Percentiles rank a stretch among this genome's conserved stretches.
These are phyloP conservation scores for Epinotia brunnichana DNA, from an alignment of 2,888 invertebrate genomes.

Conservation along the genomic window DNA sequence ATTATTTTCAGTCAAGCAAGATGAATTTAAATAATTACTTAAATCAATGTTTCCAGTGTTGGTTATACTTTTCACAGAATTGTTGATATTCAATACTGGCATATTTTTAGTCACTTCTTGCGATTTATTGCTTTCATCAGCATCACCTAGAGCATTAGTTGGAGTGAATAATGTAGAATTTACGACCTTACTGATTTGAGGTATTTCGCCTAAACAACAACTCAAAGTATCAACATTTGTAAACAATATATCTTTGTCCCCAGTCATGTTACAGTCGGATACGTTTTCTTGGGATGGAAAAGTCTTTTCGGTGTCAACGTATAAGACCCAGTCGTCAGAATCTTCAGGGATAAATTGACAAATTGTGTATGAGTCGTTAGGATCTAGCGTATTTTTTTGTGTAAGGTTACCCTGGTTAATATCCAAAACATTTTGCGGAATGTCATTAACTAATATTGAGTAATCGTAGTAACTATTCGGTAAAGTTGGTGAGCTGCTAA, in stretches of 20 bases:
- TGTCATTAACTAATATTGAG: neutral
- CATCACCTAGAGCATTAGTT: neutral
- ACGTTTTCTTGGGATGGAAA: neutral
- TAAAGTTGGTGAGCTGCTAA: neutral
- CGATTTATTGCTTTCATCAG: neutral
- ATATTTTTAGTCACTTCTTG: neutral
- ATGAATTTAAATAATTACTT: neutral
- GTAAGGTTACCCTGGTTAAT: neutral
- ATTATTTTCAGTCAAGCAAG: neutral
- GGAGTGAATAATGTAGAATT: neutral
- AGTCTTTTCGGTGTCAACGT: slow-evolving; percentile 14
- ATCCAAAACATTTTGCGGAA: neutral
- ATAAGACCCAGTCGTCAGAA: slow-evolving; percentile 34
- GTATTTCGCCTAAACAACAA: neutral
- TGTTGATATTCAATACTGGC: neutral
- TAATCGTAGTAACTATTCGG: neutral
- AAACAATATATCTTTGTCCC: neutral
- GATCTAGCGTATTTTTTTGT: neutral
- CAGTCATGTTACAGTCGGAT: neutral
- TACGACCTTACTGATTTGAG: neutral
- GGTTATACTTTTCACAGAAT: neutral
- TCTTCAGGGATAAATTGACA: slow-evolving; percentile 3
- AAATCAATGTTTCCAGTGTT: neutral
- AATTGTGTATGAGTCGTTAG: slow-evolving; percentile 15
- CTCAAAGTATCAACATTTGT: neutral